Conservation (phyloP, 1,140 invertebrate genomes). For the Heliothis subflexa region DNA sequence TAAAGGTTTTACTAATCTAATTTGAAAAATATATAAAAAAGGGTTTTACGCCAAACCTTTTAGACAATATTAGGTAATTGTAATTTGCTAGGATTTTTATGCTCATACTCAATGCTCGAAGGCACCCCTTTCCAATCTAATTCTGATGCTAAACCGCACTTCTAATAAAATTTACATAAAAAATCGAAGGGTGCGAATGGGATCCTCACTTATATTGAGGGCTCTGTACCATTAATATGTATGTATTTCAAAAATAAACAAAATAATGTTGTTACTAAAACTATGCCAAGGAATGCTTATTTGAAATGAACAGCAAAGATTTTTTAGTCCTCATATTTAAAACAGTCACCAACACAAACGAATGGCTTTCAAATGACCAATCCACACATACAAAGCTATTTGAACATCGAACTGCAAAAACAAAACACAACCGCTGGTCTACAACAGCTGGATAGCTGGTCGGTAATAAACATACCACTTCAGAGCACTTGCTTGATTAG, state of each 20-base stretch:
- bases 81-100: slow-evolving; percentile 15
- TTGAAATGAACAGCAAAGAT: background rate
- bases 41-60: slow-evolving; percentile 28
- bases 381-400: background rate
- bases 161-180: slow-evolving; percentile 48
- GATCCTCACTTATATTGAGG: background rate
- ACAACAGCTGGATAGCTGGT: background rate
- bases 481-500: slow-evolving; percentile 60
- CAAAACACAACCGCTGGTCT: slow-evolving; percentile 26
- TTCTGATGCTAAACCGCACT: slow-evolving; percentile 35
- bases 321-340: background rate
- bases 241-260: background rate
- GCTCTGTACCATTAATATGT: slow-evolving; percentile 7
- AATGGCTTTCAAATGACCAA: background rate
- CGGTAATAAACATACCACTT: slow-evolving; percentile 48
- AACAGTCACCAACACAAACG: background rate
- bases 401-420: background rate
- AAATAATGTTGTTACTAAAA: no score
- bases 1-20: slow-evolving; percentile 22
- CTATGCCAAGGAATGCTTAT: no score
- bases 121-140: slow-evolving; percentile 32
- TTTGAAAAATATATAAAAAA: background rate
- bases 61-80: slow-evolving; percentile 34
- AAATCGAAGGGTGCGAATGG: slow-evolving; percentile 16
- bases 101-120: background rate